Conservation (phyloP, 2,888 invertebrate genomes). For the Fabriciana adippe region DNA sequence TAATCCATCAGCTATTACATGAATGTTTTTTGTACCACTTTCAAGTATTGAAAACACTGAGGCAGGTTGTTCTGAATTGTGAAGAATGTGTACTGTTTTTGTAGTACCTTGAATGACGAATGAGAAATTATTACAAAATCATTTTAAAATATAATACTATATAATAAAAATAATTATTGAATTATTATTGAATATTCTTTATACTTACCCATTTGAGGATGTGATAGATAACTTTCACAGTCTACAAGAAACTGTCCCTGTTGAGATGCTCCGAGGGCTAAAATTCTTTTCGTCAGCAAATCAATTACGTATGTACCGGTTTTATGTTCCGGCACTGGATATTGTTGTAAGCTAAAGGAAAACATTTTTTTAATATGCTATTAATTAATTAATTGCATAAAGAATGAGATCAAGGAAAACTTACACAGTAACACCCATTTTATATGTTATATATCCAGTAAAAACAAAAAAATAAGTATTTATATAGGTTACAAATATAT, state of each 20-base stretch:
- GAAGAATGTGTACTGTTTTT: constrained; percentile 94
- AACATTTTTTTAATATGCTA: background rate
- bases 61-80: constrained; percentile 97
- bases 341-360: constrained; percentile 87
- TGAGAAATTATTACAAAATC: background rate
- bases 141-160: too few relatives aligned
- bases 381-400: background rate
- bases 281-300: constrained; percentile 90
- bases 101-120: constrained; percentile 81
- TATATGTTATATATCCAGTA: background rate
- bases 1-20: constrained; percentile 93
- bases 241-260: constrained; percentile 96
- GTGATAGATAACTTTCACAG: constrained; percentile 95
- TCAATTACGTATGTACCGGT: constrained; percentile 96
- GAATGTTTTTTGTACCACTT: constrained; percentile 91
- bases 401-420: constrained; percentile 46
- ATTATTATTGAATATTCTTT: too few relatives aligned
- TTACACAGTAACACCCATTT: constrained; percentile 85
- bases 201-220: constrained; percentile 84
- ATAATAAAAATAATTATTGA: background rate
- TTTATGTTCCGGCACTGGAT: constrained; percentile 93
- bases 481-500: background rate
- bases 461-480: background rate
- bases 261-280: constrained; percentile 92
- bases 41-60: constrained; percentile 96